Evolutionary conservation across 2,888 invertebrate genomes (phyloP).

Genomic region (Clanis bilineata): DNA sequence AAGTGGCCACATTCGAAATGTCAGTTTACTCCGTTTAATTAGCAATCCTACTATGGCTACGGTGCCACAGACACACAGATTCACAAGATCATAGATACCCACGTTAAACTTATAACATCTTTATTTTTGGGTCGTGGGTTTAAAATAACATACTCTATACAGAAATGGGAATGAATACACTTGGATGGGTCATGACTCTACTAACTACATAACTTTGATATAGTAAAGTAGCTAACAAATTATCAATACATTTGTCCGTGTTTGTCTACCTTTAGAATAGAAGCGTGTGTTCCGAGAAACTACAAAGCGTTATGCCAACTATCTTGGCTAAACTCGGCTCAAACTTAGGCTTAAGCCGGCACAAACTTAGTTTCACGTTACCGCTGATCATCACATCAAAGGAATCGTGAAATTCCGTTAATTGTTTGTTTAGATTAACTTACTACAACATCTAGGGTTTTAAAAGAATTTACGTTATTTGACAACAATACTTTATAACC

Average conservation of each 20-base stretch:
- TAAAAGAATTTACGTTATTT: neutral
- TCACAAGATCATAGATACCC: too few species aligned
- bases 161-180: too few species aligned
- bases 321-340: slow-evolving; percentile 31
- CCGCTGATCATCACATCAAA: slow-evolving; percentile 44
- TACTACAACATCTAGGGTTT: neutral
- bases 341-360: slow-evolving; percentile 32
- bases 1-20: too few species aligned
- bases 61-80: too few species aligned
- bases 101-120: too few species aligned
- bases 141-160: too few species aligned
- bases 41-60: too few species aligned
- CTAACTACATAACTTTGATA: too few species aligned
- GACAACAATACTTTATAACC: too few species aligned
- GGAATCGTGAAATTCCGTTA: slow-evolving; percentile 21
- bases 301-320: slow-evolving; percentile 28
- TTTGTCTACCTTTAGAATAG: slow-evolving; percentile 2
- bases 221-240: neutral
- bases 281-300: neutral
- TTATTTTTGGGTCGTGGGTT: too few species aligned
- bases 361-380: slow-evolving; percentile 27
- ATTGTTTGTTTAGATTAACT: slow-evolving; percentile 13
- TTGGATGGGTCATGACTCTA: too few species aligned
- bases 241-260: slow-evolving; percentile 4
- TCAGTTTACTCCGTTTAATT: too few species aligned